Conservation (phyloP, 2,113 vertebrate species). For the Pachycephala philippinensis region DNA sequence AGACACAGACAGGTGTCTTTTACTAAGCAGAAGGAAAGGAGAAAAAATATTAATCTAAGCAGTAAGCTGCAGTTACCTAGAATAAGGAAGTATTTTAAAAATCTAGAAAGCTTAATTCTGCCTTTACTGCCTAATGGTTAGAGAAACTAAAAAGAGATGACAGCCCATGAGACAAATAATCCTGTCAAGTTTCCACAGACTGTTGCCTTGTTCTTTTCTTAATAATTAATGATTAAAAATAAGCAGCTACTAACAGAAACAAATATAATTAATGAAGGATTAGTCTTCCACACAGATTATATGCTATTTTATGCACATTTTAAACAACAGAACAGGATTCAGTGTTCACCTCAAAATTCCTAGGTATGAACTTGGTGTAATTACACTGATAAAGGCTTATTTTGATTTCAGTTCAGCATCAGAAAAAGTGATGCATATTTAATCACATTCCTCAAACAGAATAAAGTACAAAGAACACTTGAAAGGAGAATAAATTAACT, state of each 20-base stretch:
- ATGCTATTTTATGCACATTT: background rate
- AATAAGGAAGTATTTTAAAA: background rate
- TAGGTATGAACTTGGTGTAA: conserved; percentile 35
- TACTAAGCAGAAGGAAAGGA: background rate
- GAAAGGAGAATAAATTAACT: conserved; percentile 61
- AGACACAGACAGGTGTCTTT: background rate
- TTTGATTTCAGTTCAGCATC: conserved; percentile 50
- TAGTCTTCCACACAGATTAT: conserved; percentile 4
- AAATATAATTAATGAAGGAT: conserved; percentile 29
- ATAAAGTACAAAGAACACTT: conserved; percentile 40
- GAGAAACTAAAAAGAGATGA: background rate
- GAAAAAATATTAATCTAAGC: background rate
- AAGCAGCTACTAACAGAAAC: background rate
- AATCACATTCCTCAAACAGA: conserved; percentile 60
- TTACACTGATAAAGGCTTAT: conserved; percentile 69
- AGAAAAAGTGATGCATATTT: conserved; percentile 58
- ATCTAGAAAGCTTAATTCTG: background rate
- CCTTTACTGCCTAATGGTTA: background rate
- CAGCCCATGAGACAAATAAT: background rate
- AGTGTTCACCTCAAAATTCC: conserved; percentile 1
- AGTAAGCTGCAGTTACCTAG: background rate
- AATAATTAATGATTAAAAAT: conserved; percentile 7
- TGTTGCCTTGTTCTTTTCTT: background rate
- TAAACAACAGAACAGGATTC: background rate
- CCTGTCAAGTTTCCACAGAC: background rate